Evolutionary conservation across 1,140 invertebrate species (phyloP).

Genomic region (Ruditapes philippinarum): DNA sequence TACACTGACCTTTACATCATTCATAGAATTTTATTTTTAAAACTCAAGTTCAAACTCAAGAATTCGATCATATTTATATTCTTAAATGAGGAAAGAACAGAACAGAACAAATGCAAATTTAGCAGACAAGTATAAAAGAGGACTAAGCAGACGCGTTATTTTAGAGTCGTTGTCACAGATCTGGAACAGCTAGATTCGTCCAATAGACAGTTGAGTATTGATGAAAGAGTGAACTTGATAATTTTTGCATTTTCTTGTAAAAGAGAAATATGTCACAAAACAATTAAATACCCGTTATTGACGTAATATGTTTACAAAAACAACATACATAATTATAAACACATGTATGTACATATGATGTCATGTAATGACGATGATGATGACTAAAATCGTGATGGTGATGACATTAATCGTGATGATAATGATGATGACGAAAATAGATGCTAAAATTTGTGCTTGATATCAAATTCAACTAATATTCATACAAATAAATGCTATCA

Average conservation of each 20-base stretch:
- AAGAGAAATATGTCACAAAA: neutral
- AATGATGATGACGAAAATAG: no score
- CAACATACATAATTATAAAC: constrained; percentile 1
- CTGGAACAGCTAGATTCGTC: neutral
- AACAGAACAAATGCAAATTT: no score
- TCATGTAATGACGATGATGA: neutral
- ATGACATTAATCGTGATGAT: no score
- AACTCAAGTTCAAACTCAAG: no score
- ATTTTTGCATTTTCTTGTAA: neutral
- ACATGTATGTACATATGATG: neutral
- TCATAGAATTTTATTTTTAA: no score
- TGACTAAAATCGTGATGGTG: no score
- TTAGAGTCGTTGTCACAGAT: neutral
- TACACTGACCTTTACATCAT: no score
- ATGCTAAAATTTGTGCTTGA: neutral
- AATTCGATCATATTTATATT: neutral
- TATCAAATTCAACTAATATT: neutral
- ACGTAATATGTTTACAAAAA: constrained; percentile 3
- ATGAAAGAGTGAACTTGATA: neutral
- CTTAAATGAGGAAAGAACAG: no score
- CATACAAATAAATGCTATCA: constrained; percentile 6
- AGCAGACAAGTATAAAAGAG: no score
- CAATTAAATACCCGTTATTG: constrained; percentile 25
- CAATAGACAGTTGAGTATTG: neutral
- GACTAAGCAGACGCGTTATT: neutral